These are phyloP conservation scores for Scolopax rusticola DNA, from an alignment of 2,797 vertebrate species.

Conservation along the genomic window DNA sequence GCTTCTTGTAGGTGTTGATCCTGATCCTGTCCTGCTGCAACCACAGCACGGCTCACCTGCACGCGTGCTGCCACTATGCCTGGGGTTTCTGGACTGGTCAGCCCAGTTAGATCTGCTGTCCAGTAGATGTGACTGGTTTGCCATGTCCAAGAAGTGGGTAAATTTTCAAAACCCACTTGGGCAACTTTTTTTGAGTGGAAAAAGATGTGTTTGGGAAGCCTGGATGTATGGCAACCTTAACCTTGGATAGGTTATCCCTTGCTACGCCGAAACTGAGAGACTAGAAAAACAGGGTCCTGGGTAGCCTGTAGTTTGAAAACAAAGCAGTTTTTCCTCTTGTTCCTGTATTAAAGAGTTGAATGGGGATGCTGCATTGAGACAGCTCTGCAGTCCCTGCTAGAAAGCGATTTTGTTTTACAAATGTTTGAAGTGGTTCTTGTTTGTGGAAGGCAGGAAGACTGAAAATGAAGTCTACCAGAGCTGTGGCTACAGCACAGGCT, in stretches of 20 bases:
- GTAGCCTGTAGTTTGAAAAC: neutral
- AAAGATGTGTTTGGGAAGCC: neutral
- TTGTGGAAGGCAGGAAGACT: neutral
- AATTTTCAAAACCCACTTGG: neutral
- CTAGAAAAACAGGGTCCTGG: neutral
- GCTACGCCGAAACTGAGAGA: neutral
- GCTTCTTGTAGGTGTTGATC: neutral
- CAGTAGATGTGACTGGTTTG: neutral
- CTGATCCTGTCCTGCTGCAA: neutral
- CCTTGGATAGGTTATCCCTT: neutral
- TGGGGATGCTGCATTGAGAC: neutral
- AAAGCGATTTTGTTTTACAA: neutral
- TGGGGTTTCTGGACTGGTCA: neutral
- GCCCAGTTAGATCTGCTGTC: neutral
- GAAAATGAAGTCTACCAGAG: neutral
- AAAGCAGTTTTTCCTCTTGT: neutral
- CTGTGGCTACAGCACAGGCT: neutral
- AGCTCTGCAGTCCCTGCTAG: neutral
- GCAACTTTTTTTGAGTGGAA: neutral
- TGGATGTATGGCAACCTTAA: neutral
- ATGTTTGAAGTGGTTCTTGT: neutral
- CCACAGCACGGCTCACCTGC: fast-evolving
- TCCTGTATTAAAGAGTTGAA: neutral
- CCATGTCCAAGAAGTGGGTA: neutral
- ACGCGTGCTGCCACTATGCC: fast-evolving